Evolutionary conservation across 2,888 invertebrate genomes (phyloP), one percentile per base, ranked within the genome.

Genomic region (Epistrophella euchroma): DNA sequence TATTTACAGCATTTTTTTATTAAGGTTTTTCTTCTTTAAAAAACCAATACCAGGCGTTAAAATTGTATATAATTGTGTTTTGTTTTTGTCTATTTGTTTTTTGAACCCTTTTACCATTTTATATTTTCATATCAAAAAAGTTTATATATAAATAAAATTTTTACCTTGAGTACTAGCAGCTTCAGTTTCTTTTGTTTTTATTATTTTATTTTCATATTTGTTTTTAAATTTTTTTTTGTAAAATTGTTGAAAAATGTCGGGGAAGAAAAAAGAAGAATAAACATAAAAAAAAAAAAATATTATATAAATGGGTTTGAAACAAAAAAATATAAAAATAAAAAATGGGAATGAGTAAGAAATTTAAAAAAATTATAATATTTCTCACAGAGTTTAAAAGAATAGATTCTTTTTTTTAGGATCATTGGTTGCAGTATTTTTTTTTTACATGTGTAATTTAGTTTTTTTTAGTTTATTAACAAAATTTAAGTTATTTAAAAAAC

Each of bases 141-240:
- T 37, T 11, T 40, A 40, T 40, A 58, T 66, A 50, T 60, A 60
- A 62, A 58, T 85, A 88, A 80, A 88, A 83, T 88, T 78, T 87
- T 91, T 91, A 91, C 91, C 91, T 91, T 90, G 90, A 70, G 91
- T 88, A 66, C 89, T 90, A 88, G 89, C 90, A 50, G 90, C 89
- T 40, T 91, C 91, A 78, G 90, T 88, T 88, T 91, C 91, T 91
- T 75, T 73, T 40, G 11, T 45, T 45, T 19, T 22, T 72, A 71
- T 60, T 45, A 13, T 22, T 71, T 76, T 60, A 25, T 40, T 74
- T 66, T 70, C 50, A 13, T 60, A 9, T 37, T 55, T 77, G 68
- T 52, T 4, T 73, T 62, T 73, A 13, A 11, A 4, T 68, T 40
- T 35, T 58, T 25, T 52, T 50, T 22, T 15, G 52, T 52, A 28